phyloP scores from a whole-genome alignment of 37 sponge, comb jelly and placozoan species.

The Theonella swinhoei region DNA sequence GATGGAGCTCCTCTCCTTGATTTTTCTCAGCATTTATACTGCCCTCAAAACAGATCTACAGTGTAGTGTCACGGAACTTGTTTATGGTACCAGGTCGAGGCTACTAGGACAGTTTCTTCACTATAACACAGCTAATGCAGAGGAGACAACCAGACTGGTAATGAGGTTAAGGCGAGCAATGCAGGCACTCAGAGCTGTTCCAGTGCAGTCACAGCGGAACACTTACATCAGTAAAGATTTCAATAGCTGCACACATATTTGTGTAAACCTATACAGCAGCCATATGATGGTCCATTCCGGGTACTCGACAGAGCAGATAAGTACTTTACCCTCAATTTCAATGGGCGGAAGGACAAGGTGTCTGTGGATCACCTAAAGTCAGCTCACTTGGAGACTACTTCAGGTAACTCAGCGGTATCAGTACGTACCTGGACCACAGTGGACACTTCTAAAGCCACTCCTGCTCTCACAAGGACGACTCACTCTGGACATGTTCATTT shows the following conservation, averaged over 20 bases:
- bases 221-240: conserved; percentile 10
- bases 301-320: conserved; percentile 8
- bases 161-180: conserved; percentile 27
- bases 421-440: background rate
- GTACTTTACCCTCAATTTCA: too few species aligned
- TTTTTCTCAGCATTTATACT: conserved; percentile 49
- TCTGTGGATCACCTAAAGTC: conserved; percentile 49
- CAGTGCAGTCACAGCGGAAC: conserved; percentile 12
- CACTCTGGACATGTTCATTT: background rate
- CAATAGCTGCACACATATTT: conserved; percentile 35
- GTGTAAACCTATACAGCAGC: conserved; percentile 38
- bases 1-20: conserved; percentile 32
- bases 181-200: conserved; percentile 19
- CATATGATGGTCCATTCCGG: conserved; percentile 49
- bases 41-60: conserved; percentile 35
- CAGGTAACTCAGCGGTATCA: too few species aligned
- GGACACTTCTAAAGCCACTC: background rate
- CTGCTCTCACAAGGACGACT: background rate
- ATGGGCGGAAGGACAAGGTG: conserved; percentile 7
- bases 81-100: conserved; percentile 52
- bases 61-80: conserved; percentile 46
- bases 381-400: conserved; percentile 11
- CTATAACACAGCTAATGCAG: background rate
- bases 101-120: conserved; percentile 49
- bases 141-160: conserved; percentile 16